Base-by-base conservation (phyloP, 2,888 invertebrate species). In the Allygus modestus region DNA sequence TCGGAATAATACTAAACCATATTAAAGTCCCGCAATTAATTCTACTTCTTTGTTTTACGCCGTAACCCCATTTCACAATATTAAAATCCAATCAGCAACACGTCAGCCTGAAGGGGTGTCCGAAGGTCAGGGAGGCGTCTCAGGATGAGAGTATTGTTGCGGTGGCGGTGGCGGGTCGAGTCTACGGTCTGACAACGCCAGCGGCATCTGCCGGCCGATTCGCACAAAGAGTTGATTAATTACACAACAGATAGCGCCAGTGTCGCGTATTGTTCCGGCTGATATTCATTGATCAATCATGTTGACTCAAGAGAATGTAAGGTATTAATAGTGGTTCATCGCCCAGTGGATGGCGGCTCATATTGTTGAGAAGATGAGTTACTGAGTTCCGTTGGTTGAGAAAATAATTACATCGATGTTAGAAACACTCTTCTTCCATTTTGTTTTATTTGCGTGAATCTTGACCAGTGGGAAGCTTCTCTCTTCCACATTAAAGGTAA, bases 201-300 rank as follows among this genome's bases (percentile, higher is more conserved):
- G 33, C 41, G 28, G 28, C 41, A 41, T 37, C 75, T 41, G n/a
- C 43, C 75, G 41, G 46, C n/a, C 33, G 31, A 33, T 79, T 79
- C 37, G 79, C 79, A 79, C 79, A 79, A 79, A 37, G 79, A 54
- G 33, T 46, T 79, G 79, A 79, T 79, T 79, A 79, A 79, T 79
- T 58, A 79, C 54, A 54, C 23, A 54, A 58, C 51, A 79, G 79
- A 77, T 77, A 43, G 26, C 77, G 77, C 31, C 46, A 28, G 77
- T 77, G 41, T 41, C 43, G 23, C 51, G 51, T 77, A 46, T 51
- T 77, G 77, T 51, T 77, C 46, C 31, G 0, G 20, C 73, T 23
- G 51, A 12, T 41, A 28, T 51, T 77, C 15, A 28, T 43, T 51
- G 23, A 73, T 73, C 37, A 71, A 71, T 71, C 37, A 2, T 41